Evolutionary conservation across 1,140 invertebrate species (phyloP), one percentile per base, ranked within the genome.

Genomic region (Varroa destructor): DNA sequence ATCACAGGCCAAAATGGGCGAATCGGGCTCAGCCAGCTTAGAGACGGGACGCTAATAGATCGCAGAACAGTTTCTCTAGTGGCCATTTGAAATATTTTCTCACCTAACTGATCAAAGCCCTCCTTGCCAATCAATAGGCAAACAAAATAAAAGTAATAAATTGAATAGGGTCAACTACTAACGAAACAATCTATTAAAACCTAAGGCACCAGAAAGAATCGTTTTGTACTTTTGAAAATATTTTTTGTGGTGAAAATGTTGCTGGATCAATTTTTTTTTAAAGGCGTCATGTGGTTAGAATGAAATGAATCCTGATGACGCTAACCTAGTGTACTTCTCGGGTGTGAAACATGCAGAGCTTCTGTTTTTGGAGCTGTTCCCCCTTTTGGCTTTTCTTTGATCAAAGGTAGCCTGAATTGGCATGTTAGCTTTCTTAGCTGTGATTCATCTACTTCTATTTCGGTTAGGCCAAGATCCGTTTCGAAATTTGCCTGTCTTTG

Each of bases 61-160:
- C 77, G 6, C 74, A 64, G 55, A 77, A 77, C 12, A 77, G 72
- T 58, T 75, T 77, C 56, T 77, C 76, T 37, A 77, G 56, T 6
- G 77, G 77, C 74, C 75, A 77, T 58, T 77, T 77, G 73, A 77
- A 75, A 61, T 77, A 77, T n/a, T 75, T 74, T 37, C 74, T 74
- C 6, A 75, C 74, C 70, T 73, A 71, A 25, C 56, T 74, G 0
- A 75, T 73, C 2, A 74, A 67, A 12, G 73, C 74, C 51, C 75
- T 74, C 61, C 40, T 36, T 67, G 12, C 12, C 46, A 51, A 51
- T 51, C 46, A 51, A 5, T 51, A 5, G 3, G 46, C 25, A 51
- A 51, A 51, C 46, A 51, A 8, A 51, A 51, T 8, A 51, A 8
- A 3, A 3, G 46, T 5, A 51, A 8, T 51, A 51, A 8, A 8